These are phyloP conservation scores for Rhynchonycteris naso DNA, from an alignment of 2,797 vertebrate genomes.

Conservation along the genomic window DNA sequence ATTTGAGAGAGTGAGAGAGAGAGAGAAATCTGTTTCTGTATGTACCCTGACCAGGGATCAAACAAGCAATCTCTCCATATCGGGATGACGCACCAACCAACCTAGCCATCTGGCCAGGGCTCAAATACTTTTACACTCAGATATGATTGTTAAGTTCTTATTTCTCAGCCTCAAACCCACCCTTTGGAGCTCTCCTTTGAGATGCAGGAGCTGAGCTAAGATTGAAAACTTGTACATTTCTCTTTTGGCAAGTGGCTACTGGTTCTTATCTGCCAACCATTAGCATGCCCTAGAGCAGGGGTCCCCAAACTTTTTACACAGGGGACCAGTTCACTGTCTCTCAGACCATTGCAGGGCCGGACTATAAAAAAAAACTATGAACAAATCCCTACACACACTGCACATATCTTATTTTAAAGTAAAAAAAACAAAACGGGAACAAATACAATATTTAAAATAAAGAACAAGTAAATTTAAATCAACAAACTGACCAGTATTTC, in stretches of 20 bases:
- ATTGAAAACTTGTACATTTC: neutral
- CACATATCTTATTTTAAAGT: too few species aligned
- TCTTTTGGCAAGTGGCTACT: neutral
- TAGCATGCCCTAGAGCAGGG: neutral
- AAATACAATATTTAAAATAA: too few species aligned
- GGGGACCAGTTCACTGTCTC: too few species aligned
- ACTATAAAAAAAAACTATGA: too few species aligned
- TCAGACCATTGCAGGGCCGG: too few species aligned
- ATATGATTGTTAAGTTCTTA: neutral
- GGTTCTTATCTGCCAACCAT: neutral
- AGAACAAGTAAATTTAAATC: too few species aligned
- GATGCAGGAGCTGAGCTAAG: neutral
- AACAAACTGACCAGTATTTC: too few species aligned
- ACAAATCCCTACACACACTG: too few species aligned
- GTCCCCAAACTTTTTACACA: too few species aligned
- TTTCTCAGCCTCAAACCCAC: neutral
- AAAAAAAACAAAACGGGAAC: too few species aligned
- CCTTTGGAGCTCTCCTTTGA: neutral
- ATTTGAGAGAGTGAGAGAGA: neutral
- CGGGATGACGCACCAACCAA: too few species aligned
- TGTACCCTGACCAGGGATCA: neutral
- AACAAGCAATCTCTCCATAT: neutral
- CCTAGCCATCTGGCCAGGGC: too few species aligned
- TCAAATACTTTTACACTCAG: neutral
- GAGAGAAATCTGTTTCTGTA: neutral